A percentile compares a stretch with the other conserved stretches of the same genome.
These are phyloP conservation scores for Trissolcus brochymenae DNA, from an alignment of 2,888 invertebrate species.

Conservation along the genomic window DNA sequence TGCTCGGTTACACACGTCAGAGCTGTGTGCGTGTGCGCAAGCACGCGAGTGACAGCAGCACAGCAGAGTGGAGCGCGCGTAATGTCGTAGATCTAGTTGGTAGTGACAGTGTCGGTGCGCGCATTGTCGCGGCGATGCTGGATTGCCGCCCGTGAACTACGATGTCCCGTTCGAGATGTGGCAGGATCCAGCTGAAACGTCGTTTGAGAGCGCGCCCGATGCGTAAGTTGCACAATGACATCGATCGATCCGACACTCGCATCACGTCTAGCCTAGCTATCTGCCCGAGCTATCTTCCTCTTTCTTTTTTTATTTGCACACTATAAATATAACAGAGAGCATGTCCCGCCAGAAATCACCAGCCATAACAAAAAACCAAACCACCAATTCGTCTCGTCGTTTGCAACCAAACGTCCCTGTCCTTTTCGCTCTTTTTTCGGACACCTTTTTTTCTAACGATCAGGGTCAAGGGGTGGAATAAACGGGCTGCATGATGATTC, in stretches of 20 bases:
- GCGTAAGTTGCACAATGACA: conserved; percentile 64
- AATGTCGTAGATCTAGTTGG: conserved; percentile 30
- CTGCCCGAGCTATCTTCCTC: background rate
- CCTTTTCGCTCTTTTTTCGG: too few relatives aligned
- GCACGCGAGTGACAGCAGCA: conserved; percentile 27
- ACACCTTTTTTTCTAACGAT: conserved; percentile 6
- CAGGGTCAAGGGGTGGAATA: conserved; percentile 28
- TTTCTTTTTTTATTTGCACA: conserved; percentile 2
- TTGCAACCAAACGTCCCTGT: too few relatives aligned
- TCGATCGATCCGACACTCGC: conserved; percentile 3
- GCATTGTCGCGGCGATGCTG: conserved; percentile 28
- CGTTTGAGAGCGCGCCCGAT: conserved; percentile 67
- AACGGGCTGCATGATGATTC: conserved; percentile 19
- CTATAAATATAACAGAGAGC: background rate
- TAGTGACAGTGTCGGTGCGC: conserved; percentile 38
- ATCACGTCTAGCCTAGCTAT: background rate
- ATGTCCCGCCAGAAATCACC: too few relatives aligned
- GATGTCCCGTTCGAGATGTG: conserved; percentile 69
- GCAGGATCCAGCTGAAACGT: conserved; percentile 72
- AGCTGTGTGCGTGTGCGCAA: conserved; percentile 17
- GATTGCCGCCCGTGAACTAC: conserved; percentile 59
- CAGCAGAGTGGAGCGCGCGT: conserved; percentile 26
- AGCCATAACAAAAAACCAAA: background rate
- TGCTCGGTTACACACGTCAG: background rate
- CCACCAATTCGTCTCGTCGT: background rate